Percentiles rank a stretch among this genome's conserved stretches.
These are phyloP conservation scores for Phasianus colchicus DNA, from an alignment of 2,113 vertebrate genomes.

Conservation along the genomic window DNA sequence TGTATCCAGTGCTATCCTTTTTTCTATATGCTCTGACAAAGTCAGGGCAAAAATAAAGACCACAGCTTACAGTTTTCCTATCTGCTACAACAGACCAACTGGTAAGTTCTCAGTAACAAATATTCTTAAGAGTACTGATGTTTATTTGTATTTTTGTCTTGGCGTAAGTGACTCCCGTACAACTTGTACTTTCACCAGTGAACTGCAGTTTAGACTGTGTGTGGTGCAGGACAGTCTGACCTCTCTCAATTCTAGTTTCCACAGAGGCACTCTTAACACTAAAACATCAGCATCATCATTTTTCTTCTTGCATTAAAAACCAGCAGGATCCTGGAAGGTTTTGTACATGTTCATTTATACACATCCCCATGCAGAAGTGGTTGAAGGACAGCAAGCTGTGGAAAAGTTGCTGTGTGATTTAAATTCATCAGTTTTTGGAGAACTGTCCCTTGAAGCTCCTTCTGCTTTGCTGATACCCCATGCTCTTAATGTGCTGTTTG, in stretches of 20 bases:
- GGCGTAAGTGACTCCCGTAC: slow-evolving; percentile 12
- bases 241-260: neutral
- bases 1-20: slow-evolving; percentile 21
- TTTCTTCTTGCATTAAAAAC: neutral
- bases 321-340: neutral
- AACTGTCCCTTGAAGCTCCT: neutral
- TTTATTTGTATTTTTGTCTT: neutral
- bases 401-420: neutral
- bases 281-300: neutral
- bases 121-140: slow-evolving; percentile 5
- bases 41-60: slow-evolving; percentile 50
- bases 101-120: slow-evolving; percentile 33
- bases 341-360: neutral
- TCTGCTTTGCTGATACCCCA: neutral
- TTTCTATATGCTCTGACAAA: slow-evolving; percentile 36
- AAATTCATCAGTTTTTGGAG: neutral
- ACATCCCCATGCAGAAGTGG: neutral
- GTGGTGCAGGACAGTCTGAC: neutral
- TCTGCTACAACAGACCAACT: slow-evolving; percentile 56
- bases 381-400: neutral
- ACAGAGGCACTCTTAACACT: neutral
- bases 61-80: slow-evolving; percentile 39
- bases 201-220: neutral
- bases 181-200: neutral
- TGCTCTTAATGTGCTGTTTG: neutral